Base-by-base conservation (phyloP, 2,888 invertebrate genomes). In the Pterostichus niger region DNA sequence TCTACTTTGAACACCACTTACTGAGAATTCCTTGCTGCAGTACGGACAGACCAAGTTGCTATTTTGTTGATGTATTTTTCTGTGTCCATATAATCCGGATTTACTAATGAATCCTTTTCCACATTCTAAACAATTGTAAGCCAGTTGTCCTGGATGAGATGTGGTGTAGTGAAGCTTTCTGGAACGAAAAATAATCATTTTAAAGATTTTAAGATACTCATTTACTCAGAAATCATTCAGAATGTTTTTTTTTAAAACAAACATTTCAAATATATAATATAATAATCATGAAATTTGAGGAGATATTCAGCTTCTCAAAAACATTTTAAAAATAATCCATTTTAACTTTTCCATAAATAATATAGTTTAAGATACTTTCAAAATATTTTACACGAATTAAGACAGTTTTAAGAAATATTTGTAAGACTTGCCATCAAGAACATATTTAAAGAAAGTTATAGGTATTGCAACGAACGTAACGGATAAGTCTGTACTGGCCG, bases 81-180 rank as follows among this genome's bases (percentile, higher is more conserved):
- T 90, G 87, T 92, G 92, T 87, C 92, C 91, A 86, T 92, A 92
- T 15, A 92, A 88, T 0, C 92, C 92, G 0, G 92, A 92, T 86
- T 92, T 92, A 88, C 92, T 92, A 84, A 91, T 91, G 88, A 92
- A 92, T 0, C 92, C 92, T 85, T 92, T 92, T 64, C 91, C 91
- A 84, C 92, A 92, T 81, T 90, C 90, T 0, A 87, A 84, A 84
- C 92, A 92, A 84, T 90, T 90, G 87, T 90, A 92, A 11, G 92
- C 91, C 46, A 91, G 90, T 54, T 91, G 90, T 0, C 92, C 92
- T 0, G 91, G 91, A 85, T 92, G 92, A 0, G 89, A 89, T 9
- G 91, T 88, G 0, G 91, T 88, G 87, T 92, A 92, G 87, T 92
- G 92, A 10, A 92, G 90, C 86, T 92, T 92, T 83, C 92, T 92